Evolutionary conservation across 2,797 vertebrate genomes (phyloP), one percentile per base, ranked within the genome.

Genomic region (Sebastes aleutianus): DNA sequence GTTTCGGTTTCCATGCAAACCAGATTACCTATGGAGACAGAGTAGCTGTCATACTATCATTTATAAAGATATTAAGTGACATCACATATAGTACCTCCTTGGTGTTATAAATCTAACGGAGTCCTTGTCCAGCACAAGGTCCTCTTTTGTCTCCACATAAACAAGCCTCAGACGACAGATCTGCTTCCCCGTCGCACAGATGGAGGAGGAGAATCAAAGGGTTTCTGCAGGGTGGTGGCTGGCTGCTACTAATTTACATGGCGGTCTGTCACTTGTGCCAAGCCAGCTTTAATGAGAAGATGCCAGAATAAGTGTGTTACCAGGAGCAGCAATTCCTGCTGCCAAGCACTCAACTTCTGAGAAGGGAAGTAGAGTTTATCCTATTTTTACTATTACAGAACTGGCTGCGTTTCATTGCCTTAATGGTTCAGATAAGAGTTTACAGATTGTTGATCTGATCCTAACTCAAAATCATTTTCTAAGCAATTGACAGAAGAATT

Each of bases 241-340:
- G 75, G 69, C 83, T 82, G 73, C 74, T 74, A 74, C 76, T 88
- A 72, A 89, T 92, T 90, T 80, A 59, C 73, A 64, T 50, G 27
- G 82, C 24, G 24, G 70, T 80, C 75, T 83, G 78, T 84, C 81
- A 59, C 72, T 86, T 63, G 62, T 69, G 80, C 80, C 74, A 78
- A 66, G 78, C 16, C 66, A 7, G 54, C 78, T 92, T 91, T 90
- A 88, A 93, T 87, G 85, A 90, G 76, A 80, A 82, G 82, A 85
- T 77, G 76, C 84, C 70, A 71, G 75, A 84, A 65, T 56, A 36
- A 70, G 82, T 16, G 64, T 63, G 67, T 82, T 68, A 79, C 80
- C 76, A 62, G 72, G 34, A 78, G 39, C 36, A 5, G 70, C 59
- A 74, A 56, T 72, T 84, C 56, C 58, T 76, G 39, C 65, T 75